These are phyloP conservation scores for Prorops nasuta DNA, from an alignment of 1,140 invertebrate genomes.

Conservation along the genomic window DNA sequence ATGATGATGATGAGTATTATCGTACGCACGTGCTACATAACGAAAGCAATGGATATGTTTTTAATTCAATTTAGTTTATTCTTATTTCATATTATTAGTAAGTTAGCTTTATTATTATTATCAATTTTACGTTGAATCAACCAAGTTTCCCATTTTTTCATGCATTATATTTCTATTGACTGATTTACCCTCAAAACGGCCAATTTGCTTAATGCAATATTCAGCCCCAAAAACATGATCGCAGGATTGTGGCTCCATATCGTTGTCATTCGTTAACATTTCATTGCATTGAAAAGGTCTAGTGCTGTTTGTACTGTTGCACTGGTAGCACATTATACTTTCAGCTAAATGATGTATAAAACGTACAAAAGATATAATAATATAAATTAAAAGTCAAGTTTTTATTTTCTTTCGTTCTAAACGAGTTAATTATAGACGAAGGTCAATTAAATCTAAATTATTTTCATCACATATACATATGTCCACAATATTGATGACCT, in stretches of 20 bases:
- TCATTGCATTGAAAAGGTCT: constrained; percentile 88
- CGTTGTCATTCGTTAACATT: constrained; percentile 68
- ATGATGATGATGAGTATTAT: too few relatives aligned
- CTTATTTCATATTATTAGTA: too few relatives aligned
- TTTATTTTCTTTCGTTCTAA: too few relatives aligned
- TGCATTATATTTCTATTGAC: constrained; percentile 1
- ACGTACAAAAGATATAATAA: background rate
- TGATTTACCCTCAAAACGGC: constrained; percentile 85
- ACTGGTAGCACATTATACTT: constrained; percentile 84
- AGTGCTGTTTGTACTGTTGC: constrained; percentile 75
- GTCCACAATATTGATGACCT: too few relatives aligned
- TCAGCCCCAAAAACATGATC: constrained; percentile 76
- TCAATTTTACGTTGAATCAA: too few relatives aligned
- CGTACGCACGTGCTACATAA: background rate
- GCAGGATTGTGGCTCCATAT: constrained; percentile 71
- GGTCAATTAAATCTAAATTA: too few relatives aligned
- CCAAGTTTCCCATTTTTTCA: background rate
- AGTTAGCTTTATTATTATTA: too few relatives aligned
- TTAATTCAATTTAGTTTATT: too few relatives aligned
- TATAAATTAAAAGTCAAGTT: too few relatives aligned
- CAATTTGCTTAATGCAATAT: constrained; percentile 93
- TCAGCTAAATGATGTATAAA: constrained; percentile 52
- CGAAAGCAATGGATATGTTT: background rate
- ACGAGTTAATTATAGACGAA: background rate
- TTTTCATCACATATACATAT: too few relatives aligned